Base-by-base conservation (phyloP, 2,113 vertebrate genomes). In the Gasterosteus nipponicus region DNA sequence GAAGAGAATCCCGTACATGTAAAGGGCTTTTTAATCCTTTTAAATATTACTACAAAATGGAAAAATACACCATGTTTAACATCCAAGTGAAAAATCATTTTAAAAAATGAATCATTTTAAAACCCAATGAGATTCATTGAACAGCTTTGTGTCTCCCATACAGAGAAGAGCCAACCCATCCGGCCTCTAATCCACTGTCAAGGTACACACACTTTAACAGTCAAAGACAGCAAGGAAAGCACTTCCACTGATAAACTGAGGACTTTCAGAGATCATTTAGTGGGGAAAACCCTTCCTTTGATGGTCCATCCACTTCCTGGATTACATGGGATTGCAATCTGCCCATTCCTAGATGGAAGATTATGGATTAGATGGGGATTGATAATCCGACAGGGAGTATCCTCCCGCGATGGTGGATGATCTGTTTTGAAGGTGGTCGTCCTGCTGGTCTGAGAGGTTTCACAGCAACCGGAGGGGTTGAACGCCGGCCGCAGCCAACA, bases 311-410 rank as follows among this genome's bases (percentile, higher is more conserved):
- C n/a, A 33, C 66, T 54, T 42, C 47, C 54, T 84, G 87, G 90
- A 91, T 91, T 91, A 91, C 29, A 72, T 67, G 58, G 70, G 86
- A 87, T 89, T 88, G 77, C 73, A 82, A 51, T 83, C 70, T 62
- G 22, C 47, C 38, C 69, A 60, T 81, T 88, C 70, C 74, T 79
- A 65, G 80, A 82, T 82, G 69, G 38, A 85, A 70, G 73, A 77
- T 82, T 75, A 89, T 88, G 85, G 86, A 90, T 90, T 91, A 91
- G 78, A 70, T 75, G 3, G 8, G 62, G 58, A 69, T 73, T 39
- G 31, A 51, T 88, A 86, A 91, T 92, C 89, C 81, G 70, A 14
- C 38, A 12, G 74, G 26, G 65, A 85, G 78, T 79, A 69, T 73
- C 56, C 58, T 82, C 63, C 71, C 67, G 38, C 56, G 49, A 26